Base-by-base conservation (phyloP, 2,113 vertebrate species). In the Poicephalus meyeri region DNA sequence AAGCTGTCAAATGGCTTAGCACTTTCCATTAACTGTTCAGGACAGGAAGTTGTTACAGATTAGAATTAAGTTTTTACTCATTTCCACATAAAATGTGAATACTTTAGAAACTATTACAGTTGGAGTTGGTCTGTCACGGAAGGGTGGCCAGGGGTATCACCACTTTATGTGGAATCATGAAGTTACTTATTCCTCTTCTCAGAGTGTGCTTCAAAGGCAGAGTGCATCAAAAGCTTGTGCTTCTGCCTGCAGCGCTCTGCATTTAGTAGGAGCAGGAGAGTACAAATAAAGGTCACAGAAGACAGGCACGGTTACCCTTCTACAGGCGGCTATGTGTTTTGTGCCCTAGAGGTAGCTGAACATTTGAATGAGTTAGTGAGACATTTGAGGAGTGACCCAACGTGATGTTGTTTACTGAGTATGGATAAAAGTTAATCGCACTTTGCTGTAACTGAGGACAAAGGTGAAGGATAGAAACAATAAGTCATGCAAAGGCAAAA, bases 391-490 rank as follows among this genome's bases (percentile, higher is more conserved):
- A 80, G 16, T n/a, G 55, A 46, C 31, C 13, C 44, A 46, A 0
- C n/a, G 50, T 52, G 68, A 70, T 0, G 0, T 2, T 55, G 65
- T 47, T 77, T 41, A 13, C 46, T 88, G 86, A 58, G 61, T 64
- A 50, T 10, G 52, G 44, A 18, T 89, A 49, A 73, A 97, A 87
- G 61, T 86, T 90, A 68, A 85, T 89, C 41, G 72, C 7, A 4
- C 33, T 70, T 73, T 33, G 35, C 60, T 92, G 16, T 73, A 87
- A 58, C 47, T 84, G 61, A 49, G 77, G 26, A 61, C 92, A 86
- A 96, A 96, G 90, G 80, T 95, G 91, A 97, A 86, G 74, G 63
- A 60, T 44, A 46, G 20, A 72, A 49, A 31, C 89, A 49, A 53
- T 69, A 80, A 52, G 35, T 25, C 14, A 8, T 65, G 29, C 5